Evolutionary conservation across 2,888 invertebrate genomes (phyloP).

Genomic region (Coleophora flavipennella): DNA sequence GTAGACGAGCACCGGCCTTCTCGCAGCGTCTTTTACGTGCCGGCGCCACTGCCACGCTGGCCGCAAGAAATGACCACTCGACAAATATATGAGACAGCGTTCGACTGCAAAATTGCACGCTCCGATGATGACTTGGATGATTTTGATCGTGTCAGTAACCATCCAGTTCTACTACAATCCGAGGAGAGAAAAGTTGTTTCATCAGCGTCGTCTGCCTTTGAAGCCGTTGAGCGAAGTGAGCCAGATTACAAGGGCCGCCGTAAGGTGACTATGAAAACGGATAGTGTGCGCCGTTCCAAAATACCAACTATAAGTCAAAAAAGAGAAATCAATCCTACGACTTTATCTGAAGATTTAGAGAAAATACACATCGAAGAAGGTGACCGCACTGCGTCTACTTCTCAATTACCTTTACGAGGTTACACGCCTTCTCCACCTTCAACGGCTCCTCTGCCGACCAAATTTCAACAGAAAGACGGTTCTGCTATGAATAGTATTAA

Average conservation of each 20-base stretch:
- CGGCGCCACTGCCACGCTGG: constrained; percentile 77
- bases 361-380: constrained; percentile 76
- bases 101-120: constrained; percentile 88
- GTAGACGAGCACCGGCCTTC: constrained; percentile 76
- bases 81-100: constrained; percentile 91
- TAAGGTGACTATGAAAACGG: constrained; percentile 70
- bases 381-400: constrained; percentile 66
- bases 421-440: constrained; percentile 89
- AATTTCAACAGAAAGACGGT: constrained; percentile 82
- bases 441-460: constrained; percentile 86
- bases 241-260: constrained; percentile 71
- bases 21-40: constrained; percentile 79
- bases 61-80: constrained; percentile 75
- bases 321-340: constrained; percentile 51
- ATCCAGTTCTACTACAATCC: constrained; percentile 79
- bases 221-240: constrained; percentile 62
- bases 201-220: constrained; percentile 65
- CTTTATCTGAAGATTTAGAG: constrained; percentile 70
- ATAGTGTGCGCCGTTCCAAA: constrained; percentile 72
- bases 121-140: constrained; percentile 87
- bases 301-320: constrained; percentile 73
- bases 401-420: constrained; percentile 77
- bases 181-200: constrained; percentile 62
- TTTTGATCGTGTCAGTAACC: constrained; percentile 85
- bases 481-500: constrained; percentile 84